Evolutionary conservation across 2,888 invertebrate species (phyloP), one percentile per base, ranked within the genome.

Genomic region (Ectropis crepuscularia): DNA sequence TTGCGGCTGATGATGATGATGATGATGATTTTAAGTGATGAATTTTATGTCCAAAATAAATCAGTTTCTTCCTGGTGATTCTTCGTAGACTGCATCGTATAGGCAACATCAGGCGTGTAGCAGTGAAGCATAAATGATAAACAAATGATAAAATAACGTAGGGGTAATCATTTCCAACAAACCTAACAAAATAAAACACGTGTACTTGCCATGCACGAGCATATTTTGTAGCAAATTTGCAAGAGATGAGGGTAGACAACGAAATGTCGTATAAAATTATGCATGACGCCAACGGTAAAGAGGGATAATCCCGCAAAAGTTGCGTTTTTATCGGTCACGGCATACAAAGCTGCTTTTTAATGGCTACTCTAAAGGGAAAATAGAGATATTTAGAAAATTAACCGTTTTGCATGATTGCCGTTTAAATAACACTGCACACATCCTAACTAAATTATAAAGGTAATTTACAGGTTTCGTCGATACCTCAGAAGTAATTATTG

Each of bases 231-330:
- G 57, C 47, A 47, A 58, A 67, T 58, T 57, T 62, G 39, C 43
- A 38, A 42, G 45, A 62, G 85, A 89, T 83, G 78, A 87, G 89
- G 89, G 89, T 89, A 80, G 86, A 89, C 89, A 88, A 81, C 74
- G 75, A 85, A 85, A 78, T 86, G 89, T 82, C 88, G 86, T 79
- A 83, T 89, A 88, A 89, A 88, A 88, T 88, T 88, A 88, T 88
- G 84, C 86, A 82, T 83, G 80, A 81, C 86, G 77, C 74, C 77
- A 71, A 75, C 86, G 81, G 88, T 86, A 88, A 88, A 83, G 82
- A 88, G 86, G 90, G 90, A 89, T 90, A 90, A 90, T 88, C 90
- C 86, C 70, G 67, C 77, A 80, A 83, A 84, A 80, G 86, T 83
- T 79, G 80, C 82, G 77, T 76, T 80, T 83, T 88, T 86, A 86